These are phyloP conservation scores for Serilophus lunatus DNA, from an alignment of 2,113 vertebrate species.

Conservation along the genomic window DNA sequence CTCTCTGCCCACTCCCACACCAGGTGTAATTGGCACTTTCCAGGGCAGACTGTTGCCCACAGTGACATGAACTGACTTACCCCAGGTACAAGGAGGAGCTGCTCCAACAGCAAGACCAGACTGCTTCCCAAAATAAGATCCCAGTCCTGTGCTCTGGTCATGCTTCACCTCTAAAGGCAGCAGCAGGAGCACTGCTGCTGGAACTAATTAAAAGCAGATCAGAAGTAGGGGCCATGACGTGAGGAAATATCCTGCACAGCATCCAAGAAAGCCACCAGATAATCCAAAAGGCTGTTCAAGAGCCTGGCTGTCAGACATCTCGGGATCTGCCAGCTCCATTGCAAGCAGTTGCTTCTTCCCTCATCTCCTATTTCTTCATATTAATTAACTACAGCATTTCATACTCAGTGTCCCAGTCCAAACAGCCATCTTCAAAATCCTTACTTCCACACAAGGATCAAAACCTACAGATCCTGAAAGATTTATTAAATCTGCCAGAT, in stretches of 20 bases:
- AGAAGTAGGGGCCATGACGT: not conserved
- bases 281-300: conserved; percentile 17
- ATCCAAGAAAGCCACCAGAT: not conserved
- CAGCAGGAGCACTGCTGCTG: not conserved
- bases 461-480: not conserved
- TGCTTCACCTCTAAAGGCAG: not conserved
- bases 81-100: not conserved
- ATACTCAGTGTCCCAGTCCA: not conserved
- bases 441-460: not conserved
- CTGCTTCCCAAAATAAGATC: not conserved
- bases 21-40: not conserved
- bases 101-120: not conserved
- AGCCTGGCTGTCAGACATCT: not conserved
- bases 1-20: not conserved
- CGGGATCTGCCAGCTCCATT: not conserved
- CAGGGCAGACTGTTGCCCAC: not conserved
- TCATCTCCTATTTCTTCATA: not conserved
- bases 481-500: not conserved
- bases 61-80: not conserved
- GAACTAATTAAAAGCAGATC: conserved; percentile 38
- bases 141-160: not conserved
- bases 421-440: not conserved
- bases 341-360: not conserved
- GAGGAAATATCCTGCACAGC: not conserved
- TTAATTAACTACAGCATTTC: not conserved